phyloP scores from a whole-genome alignment of 2,113 vertebrate species.

The Pelusios castaneus region DNA sequence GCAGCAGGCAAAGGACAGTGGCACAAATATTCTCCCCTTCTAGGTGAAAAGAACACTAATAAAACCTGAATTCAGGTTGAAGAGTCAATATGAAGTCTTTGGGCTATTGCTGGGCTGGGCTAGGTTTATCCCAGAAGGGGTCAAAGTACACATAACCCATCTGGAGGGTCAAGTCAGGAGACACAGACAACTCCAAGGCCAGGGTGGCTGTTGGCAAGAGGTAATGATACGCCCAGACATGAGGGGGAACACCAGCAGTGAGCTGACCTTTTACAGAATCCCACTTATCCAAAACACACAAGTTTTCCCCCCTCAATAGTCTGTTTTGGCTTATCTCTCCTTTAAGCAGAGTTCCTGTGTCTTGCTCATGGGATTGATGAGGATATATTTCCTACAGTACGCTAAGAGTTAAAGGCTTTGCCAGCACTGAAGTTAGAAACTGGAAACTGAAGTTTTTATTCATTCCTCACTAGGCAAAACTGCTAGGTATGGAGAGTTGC shows the following conservation, averaged over 20 bases:
- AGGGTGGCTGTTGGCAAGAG: neutral
- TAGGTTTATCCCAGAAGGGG: neutral
- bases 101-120: neutral
- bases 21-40: neutral
- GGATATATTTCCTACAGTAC: too few relatives aligned
- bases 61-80: neutral
- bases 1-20: neutral
- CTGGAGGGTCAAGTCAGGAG: neutral
- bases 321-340: neutral
- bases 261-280: neutral
- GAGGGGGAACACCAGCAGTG: neutral
- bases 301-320: neutral
- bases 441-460: neutral
- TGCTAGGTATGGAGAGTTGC: neutral
- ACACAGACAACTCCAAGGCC: neutral
- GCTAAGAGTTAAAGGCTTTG: neutral
- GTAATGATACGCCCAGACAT: neutral
- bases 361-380: neutral
- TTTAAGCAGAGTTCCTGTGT: neutral
- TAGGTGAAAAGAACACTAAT: neutral
- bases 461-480: neutral
- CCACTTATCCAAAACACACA: neutral
- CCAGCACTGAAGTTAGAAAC: neutral
- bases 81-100: neutral
- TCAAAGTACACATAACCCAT: neutral